phyloP scores from a whole-genome alignment of 1,140 invertebrate species.

The Lepidurus couesii region DNA sequence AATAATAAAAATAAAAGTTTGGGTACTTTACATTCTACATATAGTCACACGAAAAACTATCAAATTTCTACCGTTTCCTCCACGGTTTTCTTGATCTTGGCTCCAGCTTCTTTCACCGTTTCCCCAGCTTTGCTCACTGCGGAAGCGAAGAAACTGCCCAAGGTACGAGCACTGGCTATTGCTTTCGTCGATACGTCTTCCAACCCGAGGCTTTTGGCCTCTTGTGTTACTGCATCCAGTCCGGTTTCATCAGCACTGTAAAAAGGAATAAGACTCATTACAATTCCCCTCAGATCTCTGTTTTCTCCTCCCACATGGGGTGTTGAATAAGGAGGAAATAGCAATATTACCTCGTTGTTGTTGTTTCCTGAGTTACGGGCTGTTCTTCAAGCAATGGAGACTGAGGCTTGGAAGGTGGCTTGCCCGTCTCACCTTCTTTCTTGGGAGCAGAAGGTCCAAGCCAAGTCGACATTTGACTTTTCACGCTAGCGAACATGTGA shows the following conservation, averaged over 20 bases:
- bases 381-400: conserved; percentile 54
- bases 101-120: conserved; percentile 67
- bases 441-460: conserved; percentile 46
- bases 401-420: conserved; percentile 14
- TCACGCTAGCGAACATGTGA: conserved; percentile 73
- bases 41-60: too few relatives aligned
- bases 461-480: conserved; percentile 72
- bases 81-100: conserved; percentile 89
- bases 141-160: conserved; percentile 85
- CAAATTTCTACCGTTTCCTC: conserved; percentile 77
- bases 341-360: not conserved
- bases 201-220: conserved; percentile 38
- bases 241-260: not conserved
- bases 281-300: not conserved
- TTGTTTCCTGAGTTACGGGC: conserved; percentile 23
- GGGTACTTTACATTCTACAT: too few relatives aligned
- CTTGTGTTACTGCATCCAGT: conserved; percentile 27
- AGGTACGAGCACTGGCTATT: conserved; percentile 67
- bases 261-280: not conserved
- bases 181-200: conserved; percentile 78
- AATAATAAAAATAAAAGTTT: conserved; percentile 29
- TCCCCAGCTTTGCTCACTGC: conserved; percentile 83
- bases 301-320: not conserved
- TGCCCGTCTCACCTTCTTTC: conserved; percentile 54
- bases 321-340: not conserved